phyloP scores from a whole-genome alignment of 2,888 invertebrate genomes.

The Drosophila tripunctata region DNA sequence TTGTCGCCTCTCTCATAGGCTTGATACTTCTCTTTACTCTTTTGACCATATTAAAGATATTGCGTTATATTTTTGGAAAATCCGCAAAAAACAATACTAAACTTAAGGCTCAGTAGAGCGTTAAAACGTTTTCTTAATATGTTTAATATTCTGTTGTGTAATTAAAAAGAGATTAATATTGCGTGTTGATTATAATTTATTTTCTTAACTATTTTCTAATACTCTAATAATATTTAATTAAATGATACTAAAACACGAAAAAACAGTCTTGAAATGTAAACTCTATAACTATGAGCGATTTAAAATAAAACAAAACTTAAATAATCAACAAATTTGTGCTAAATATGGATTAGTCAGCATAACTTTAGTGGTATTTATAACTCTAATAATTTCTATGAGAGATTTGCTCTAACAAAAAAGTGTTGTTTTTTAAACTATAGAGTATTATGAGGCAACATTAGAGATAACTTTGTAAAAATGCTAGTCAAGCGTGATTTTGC shows the following conservation, averaged over 20 bases:
- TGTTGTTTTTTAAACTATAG: too few species aligned
- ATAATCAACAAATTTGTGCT: too few species aligned
- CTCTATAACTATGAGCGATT: too few species aligned
- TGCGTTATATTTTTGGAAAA: slow-evolving; percentile 20
- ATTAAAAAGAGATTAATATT: background rate
- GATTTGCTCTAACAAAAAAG: too few species aligned
- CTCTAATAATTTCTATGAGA: too few species aligned
- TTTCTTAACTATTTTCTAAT: background rate
- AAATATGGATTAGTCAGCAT: too few species aligned
- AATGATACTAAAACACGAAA: too few species aligned
- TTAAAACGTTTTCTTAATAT: background rate
- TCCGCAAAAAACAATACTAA: slow-evolving; percentile 8
- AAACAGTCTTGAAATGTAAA: too few species aligned
- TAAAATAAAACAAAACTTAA: too few species aligned
- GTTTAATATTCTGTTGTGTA: background rate
- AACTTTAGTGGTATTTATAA: too few species aligned
- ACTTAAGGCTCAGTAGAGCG: slow-evolving; percentile 41
- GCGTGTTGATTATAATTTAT: background rate
- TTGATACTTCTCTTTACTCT: slow-evolving; percentile 17
- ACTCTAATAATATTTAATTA: too few species aligned
- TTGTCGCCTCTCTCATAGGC: background rate
- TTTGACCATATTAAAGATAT: background rate
- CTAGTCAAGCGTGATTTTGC: slow-evolving; percentile 21
- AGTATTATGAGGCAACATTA: background rate
- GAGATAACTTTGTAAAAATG: background rate